These are phyloP conservation scores for Borostomias antarcticus DNA, from an alignment of 2,797 vertebrate species.

Conservation along the genomic window DNA sequence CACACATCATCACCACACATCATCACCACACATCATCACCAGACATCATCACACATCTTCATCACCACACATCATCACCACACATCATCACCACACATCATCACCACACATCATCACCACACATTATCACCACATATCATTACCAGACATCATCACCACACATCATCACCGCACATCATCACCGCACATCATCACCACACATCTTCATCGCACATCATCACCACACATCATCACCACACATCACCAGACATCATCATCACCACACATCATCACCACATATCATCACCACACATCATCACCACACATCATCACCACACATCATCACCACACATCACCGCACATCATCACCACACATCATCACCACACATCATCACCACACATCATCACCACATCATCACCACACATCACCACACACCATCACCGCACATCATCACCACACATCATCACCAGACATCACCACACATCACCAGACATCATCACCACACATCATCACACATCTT, in stretches of 20 bases:
- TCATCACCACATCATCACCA: background rate
- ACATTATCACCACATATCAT: background rate
- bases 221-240: background rate
- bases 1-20: background rate
- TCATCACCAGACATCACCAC: background rate
- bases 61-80: background rate
- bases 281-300: background rate
- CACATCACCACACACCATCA: background rate
- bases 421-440: background rate
- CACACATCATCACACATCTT: background rate
- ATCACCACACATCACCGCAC: background rate
- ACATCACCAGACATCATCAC: background rate
- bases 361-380: background rate
- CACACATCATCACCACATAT: background rate
- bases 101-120: background rate
- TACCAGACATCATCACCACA: background rate
- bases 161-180: background rate
- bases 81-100: background rate
- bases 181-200: no score
- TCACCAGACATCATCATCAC: no score
- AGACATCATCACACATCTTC: no score
- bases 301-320: background rate
- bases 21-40: background rate
- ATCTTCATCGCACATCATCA: background rate
- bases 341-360: background rate